A percentile compares a stretch with the other conserved stretches of the same genome.
Conservation (phyloP, 1,140 invertebrate species). For the Zaprionus taronus region DNA sequence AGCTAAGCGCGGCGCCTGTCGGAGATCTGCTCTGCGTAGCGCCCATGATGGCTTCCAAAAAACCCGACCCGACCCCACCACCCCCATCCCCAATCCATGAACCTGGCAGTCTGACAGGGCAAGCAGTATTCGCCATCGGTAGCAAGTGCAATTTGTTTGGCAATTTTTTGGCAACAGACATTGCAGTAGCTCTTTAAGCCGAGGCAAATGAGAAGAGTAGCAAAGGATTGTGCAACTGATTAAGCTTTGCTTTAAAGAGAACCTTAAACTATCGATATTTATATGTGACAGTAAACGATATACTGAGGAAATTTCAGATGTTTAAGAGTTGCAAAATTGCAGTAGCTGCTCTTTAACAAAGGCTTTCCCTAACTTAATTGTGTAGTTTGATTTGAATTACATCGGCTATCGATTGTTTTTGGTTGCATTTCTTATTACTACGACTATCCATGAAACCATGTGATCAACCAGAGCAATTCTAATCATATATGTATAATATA, state of each 20-base stretch:
- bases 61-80: not conserved
- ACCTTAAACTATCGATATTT: not conserved
- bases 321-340: too few relatives aligned
- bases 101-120: not conserved
- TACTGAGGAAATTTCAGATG: not conserved
- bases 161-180: not conserved
- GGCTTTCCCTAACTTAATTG: too few relatives aligned
- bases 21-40: slow-evolving; percentile 9
- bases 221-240: not conserved
- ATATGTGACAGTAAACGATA: not conserved
- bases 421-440: too few relatives aligned
- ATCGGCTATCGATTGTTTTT: too few relatives aligned
- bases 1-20: slow-evolving; percentile 47
- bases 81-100: not conserved
- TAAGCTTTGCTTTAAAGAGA: too few relatives aligned
- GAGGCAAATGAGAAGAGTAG: not conserved
- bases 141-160: slow-evolving; percentile 6
- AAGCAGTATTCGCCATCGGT: not conserved
- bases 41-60: not conserved
- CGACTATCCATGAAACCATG: too few relatives aligned
- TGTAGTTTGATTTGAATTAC: too few relatives aligned
- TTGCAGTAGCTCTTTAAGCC: not conserved
- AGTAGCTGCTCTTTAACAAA: too few relatives aligned
- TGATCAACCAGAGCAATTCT: too few relatives aligned
- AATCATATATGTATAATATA: too few relatives aligned